Percentiles rank a stretch among this genome's conserved stretches.
phyloP scores from a whole-genome alignment of 1,140 invertebrate species.

The Pinna nobilis region DNA sequence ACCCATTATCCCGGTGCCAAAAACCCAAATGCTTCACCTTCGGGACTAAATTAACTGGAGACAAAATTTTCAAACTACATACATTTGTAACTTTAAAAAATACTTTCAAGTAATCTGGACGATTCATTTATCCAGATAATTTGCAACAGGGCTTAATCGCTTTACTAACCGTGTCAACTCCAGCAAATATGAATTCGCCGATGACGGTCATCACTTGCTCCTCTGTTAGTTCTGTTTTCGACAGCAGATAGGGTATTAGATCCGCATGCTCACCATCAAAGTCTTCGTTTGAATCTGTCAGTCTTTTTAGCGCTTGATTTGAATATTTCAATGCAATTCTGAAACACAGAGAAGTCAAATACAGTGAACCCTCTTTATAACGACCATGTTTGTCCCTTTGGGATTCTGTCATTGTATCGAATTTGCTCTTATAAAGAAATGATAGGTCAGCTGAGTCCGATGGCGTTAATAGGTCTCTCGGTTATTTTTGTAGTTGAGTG shows the following conservation, averaged over 20 bases:
- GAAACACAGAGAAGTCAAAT: slow-evolving; percentile 2
- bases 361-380: not conserved
- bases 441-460: too few species aligned
- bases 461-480: not conserved
- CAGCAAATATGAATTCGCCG: slow-evolving; percentile 54
- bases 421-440: too few species aligned
- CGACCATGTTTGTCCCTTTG: too few species aligned
- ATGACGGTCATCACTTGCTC: slow-evolving; percentile 44
- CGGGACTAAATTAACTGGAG: too few species aligned
- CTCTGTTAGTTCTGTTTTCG: slow-evolving; percentile 39
- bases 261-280: slow-evolving; percentile 42
- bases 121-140: too few species aligned
- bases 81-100: not conserved
- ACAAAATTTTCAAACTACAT: not conserved
- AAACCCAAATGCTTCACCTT: too few species aligned
- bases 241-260: slow-evolving; percentile 50
- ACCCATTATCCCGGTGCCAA: too few species aligned
- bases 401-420: too few species aligned
- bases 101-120: too few species aligned
- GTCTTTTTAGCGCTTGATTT: slow-evolving; percentile 11
- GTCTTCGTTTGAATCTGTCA: slow-evolving; percentile 11
- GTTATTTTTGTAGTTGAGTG: not conserved
- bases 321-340: slow-evolving; percentile 45
- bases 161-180: slow-evolving; percentile 55
- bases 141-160: too few species aligned